A percentile compares a stretch with the other conserved stretches of the same genome.
phyloP scores from a whole-genome alignment of 2,888 invertebrate species.

The Spialia ferax region DNA sequence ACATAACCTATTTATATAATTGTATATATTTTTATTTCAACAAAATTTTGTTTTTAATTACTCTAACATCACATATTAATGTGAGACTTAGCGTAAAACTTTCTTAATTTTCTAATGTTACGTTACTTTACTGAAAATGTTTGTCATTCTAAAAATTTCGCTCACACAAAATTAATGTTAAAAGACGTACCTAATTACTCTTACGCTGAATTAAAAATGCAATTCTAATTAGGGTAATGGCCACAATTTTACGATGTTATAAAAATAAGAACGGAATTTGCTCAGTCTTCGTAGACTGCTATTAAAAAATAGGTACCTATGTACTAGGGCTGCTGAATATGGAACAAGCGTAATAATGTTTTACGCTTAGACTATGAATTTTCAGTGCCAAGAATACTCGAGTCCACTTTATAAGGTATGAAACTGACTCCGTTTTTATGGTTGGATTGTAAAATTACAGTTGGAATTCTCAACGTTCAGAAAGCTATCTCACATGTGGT shows the following conservation, averaged over 20 bases:
- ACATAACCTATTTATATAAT: too few relatives aligned
- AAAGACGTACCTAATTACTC: conserved; percentile 30
- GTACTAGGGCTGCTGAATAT: conserved; percentile 26
- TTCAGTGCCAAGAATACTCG: conserved; percentile 30
- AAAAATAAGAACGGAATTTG: conserved; percentile 38
- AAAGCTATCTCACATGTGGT: neutral
- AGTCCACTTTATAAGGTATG: conserved; percentile 10
- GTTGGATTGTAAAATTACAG: conserved; percentile 10
- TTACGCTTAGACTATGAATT: conserved; percentile 27
- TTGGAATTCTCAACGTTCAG: neutral
- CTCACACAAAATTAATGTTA: conserved; percentile 20
- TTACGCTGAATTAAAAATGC: conserved; percentile 37
- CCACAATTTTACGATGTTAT: conserved; percentile 38
- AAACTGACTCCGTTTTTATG: conserved; percentile 11
- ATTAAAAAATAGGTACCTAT: conserved; percentile 34
- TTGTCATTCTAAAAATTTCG: conserved; percentile 19
- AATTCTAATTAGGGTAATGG: conserved; percentile 40
- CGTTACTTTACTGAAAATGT: conserved; percentile 9
- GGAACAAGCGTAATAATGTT: conserved; percentile 43
- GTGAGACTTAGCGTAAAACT: neutral
- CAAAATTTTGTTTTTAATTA: too few relatives aligned
- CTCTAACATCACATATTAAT: too few relatives aligned
- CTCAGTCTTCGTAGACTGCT: conserved; percentile 27
- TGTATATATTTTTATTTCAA: too few relatives aligned
- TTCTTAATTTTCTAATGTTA: neutral